Evolutionary conservation across 2,113 vertebrate genomes (phyloP).

Genomic region (Apaloderma vittatum): DNA sequence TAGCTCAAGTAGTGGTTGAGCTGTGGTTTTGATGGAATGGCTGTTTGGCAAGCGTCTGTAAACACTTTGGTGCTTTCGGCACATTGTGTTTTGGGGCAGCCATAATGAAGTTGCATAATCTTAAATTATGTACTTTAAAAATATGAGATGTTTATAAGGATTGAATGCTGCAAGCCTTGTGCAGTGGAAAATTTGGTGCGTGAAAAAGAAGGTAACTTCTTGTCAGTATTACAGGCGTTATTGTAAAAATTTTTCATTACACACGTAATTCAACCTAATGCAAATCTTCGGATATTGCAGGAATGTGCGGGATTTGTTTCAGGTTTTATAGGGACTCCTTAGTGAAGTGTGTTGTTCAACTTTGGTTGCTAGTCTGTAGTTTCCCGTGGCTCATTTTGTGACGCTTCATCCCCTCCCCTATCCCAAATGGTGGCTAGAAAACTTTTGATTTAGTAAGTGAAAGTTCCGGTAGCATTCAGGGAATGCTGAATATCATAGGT

Average conservation of each 20-base stretch:
- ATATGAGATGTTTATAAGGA: slow-evolving; percentile 1
- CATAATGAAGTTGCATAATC: slow-evolving; percentile 58
- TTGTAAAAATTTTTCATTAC: not conserved
- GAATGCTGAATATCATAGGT: not conserved
- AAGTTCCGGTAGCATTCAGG: not conserved
- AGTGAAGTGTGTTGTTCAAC: not conserved
- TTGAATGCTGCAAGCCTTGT: not conserved
- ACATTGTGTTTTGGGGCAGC: slow-evolving; percentile 49
- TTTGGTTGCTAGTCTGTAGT: not conserved
- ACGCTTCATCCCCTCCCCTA: not conserved
- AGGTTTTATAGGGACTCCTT: not conserved
- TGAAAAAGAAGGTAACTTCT: not conserved
- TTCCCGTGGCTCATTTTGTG: not conserved
- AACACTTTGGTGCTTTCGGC: slow-evolving; percentile 48
- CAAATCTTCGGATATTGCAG: not conserved
- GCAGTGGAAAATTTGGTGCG: not conserved
- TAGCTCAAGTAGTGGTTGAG: slow-evolving; percentile 61
- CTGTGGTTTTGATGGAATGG: slow-evolving; percentile 56
- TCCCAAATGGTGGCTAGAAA: not conserved
- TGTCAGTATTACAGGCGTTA: not conserved
- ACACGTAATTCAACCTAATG: not conserved
- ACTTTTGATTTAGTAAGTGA: not conserved
- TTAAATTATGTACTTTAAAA: slow-evolving; percentile 32
- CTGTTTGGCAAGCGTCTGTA: slow-evolving; percentile 64
- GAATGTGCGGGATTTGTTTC: not conserved